Percentiles rank a stretch among this genome's conserved stretches.
Conservation (phyloP, 1,140 invertebrate species). For the Ganaspis sp. region DNA sequence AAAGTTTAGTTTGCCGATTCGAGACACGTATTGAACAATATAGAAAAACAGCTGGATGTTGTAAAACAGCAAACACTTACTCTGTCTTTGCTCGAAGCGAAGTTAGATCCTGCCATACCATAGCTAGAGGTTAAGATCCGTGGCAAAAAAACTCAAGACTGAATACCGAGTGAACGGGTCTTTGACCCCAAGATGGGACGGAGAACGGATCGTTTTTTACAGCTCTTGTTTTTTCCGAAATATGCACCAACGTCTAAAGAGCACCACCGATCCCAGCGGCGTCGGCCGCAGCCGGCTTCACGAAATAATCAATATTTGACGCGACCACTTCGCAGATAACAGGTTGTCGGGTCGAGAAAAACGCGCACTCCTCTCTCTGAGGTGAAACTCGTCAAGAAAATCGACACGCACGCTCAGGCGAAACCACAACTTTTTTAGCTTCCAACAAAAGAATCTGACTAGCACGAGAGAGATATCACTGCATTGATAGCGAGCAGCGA, state of each 20-base stretch:
- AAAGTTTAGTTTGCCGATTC: not conserved
- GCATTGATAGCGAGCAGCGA: slow-evolving; percentile 23
- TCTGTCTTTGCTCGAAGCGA: slow-evolving; percentile 12
- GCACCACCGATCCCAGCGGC: slow-evolving; percentile 8
- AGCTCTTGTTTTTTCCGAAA: not conserved
- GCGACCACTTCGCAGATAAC: slow-evolving; percentile 63
- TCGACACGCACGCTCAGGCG: slow-evolving; percentile 17
- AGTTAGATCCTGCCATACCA: slow-evolving; percentile 26
- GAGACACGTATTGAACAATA: not conserved
- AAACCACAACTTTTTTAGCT: not conserved
- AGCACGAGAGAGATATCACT: not conserved
- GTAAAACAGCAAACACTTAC: not conserved
- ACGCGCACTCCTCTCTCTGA: slow-evolving; percentile 50
- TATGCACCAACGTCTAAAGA: slow-evolving; percentile 2
- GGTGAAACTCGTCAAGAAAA: slow-evolving; percentile 37
- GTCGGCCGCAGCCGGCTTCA: slow-evolving; percentile 52
- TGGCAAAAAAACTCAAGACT: slow-evolving; percentile 18
- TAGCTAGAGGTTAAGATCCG: slow-evolving; percentile 24
- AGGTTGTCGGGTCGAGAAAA: slow-evolving; percentile 66
- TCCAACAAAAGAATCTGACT: not conserved
- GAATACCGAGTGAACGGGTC: not conserved
- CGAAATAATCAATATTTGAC: slow-evolving; percentile 68
- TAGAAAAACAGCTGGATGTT: not conserved
- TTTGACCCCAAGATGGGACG: not conserved
- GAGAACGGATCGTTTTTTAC: slow-evolving; percentile 14